Evolutionary conservation across 2,888 invertebrate genomes (phyloP).

Genomic region (Laothoe populi): DNA sequence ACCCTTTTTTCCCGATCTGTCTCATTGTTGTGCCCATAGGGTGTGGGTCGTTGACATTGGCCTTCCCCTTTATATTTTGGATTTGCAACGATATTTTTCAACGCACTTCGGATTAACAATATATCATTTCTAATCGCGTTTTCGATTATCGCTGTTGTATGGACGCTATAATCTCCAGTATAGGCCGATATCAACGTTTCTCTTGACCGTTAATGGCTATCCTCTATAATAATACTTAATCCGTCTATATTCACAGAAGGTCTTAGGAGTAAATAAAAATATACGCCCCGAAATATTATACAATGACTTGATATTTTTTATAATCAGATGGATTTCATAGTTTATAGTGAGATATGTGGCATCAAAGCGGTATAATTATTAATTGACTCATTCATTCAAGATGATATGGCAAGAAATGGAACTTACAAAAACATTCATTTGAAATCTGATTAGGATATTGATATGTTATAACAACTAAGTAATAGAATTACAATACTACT

Average conservation of each 20-base stretch:
- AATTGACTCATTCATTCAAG: constrained; percentile 15
- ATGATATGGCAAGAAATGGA: background rate
- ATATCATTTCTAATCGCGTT: constrained; percentile 67
- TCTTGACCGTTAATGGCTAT: constrained; percentile 32
- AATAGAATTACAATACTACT: background rate
- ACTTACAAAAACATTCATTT: background rate
- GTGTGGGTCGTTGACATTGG: constrained; percentile 82
- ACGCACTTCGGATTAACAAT: constrained; percentile 72
- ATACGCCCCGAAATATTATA: background rate
- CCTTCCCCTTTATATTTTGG: constrained; percentile 71
- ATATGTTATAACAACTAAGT: background rate
- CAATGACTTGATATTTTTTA: background rate
- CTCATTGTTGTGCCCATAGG: constrained; percentile 75
- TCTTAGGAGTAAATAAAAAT: constrained; percentile 2
- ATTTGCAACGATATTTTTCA: constrained; percentile 76
- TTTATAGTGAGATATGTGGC: background rate
- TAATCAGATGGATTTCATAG: background rate
- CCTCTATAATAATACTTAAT: constrained; percentile 7
- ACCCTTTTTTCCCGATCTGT: constrained; percentile 73
- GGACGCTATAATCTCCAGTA: constrained; percentile 55
- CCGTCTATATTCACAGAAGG: background rate
- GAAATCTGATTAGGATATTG: background rate
- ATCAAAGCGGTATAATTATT: background rate
- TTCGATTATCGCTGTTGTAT: constrained; percentile 47
- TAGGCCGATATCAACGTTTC: constrained; percentile 47